A percentile compares a stretch with the other conserved stretches of the same genome.
Evolutionary conservation across 53 echinoderm and acorn worm species (phyloP).

Genomic region (Actinopyga echinites): DNA sequence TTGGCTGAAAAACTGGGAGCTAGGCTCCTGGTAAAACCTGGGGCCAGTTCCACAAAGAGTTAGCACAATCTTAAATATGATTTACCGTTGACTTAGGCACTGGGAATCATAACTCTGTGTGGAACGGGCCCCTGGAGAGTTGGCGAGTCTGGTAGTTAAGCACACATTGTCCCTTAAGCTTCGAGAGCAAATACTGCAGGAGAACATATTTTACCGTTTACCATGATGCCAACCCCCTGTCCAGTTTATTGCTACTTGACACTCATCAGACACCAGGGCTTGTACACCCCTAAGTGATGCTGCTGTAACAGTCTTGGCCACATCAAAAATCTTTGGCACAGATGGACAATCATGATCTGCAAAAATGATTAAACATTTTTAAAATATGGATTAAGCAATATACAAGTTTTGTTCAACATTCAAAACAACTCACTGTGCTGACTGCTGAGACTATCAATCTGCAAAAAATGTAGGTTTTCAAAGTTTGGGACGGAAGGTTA

Average conservation of each 20-base stretch:
- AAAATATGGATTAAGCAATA: not conserved
- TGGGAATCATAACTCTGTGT: too few relatives aligned
- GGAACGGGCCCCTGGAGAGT: too few relatives aligned
- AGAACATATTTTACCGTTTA: constrained; percentile 57
- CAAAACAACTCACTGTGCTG: not conserved
- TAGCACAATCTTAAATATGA: too few relatives aligned
- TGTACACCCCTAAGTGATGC: constrained; percentile 71
- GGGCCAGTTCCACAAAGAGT: too few relatives aligned
- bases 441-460: not conserved
- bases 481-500: not conserved
- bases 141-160: too few relatives aligned
- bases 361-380: constrained; percentile 12
- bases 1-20: too few relatives aligned
- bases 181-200: too few relatives aligned
- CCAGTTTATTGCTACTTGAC: constrained; percentile 88
- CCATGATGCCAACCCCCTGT: constrained; percentile 95
- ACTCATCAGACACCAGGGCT: constrained; percentile 64
- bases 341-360: constrained; percentile 87
- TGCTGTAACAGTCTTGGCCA: constrained; percentile 79
- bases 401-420: not conserved
- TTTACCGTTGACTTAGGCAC: too few relatives aligned
- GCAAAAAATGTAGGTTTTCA: not conserved
- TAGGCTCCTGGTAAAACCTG: too few relatives aligned
- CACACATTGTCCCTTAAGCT: too few relatives aligned
- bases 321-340: constrained; percentile 81